phyloP scores from a whole-genome alignment of 1,140 invertebrate species.

The Danaus melanippus region DNA sequence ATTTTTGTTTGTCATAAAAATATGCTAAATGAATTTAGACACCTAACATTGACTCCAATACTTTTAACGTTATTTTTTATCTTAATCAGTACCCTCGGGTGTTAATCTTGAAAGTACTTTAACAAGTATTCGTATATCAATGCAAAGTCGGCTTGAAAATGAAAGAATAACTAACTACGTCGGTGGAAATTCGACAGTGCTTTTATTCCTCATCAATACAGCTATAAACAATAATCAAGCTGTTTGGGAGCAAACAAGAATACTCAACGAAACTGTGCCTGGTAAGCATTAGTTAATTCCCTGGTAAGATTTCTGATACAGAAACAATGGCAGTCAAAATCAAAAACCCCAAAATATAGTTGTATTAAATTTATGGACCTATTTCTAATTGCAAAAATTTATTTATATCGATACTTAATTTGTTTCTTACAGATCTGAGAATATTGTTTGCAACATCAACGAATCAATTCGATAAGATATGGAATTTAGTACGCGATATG shows the following conservation, averaged over 20 bases:
- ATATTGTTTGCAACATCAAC: constrained; percentile 48
- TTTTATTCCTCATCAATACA: constrained; percentile 50
- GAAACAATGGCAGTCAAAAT: too few species aligned
- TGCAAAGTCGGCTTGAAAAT: constrained; percentile 40
- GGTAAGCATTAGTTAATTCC: constrained; percentile 26
- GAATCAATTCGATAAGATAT: constrained; percentile 50
- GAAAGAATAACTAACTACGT: constrained; percentile 46
- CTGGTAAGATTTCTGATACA: background rate
- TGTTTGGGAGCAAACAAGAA: constrained; percentile 38
- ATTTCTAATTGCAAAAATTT: too few species aligned
- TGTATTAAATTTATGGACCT: too few species aligned
- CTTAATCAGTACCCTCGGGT: constrained; percentile 39
- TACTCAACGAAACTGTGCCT: constrained; percentile 51
- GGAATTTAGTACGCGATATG: constrained; percentile 53
- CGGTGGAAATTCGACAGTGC: constrained; percentile 53
- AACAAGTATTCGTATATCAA: constrained; percentile 38
- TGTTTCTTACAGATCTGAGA: constrained; percentile 47
- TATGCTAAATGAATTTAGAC: background rate
- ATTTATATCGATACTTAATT: too few species aligned
- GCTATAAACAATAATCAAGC: constrained; percentile 36
- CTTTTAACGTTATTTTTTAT: constrained; percentile 11
- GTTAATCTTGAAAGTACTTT: constrained; percentile 47
- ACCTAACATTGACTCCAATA: constrained; percentile 6
- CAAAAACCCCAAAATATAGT: too few species aligned
- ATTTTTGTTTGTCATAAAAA: too few species aligned